Evolutionary conservation across 2,797 vertebrate species (phyloP).

Genomic region (Leptoclinus maculatus): DNA sequence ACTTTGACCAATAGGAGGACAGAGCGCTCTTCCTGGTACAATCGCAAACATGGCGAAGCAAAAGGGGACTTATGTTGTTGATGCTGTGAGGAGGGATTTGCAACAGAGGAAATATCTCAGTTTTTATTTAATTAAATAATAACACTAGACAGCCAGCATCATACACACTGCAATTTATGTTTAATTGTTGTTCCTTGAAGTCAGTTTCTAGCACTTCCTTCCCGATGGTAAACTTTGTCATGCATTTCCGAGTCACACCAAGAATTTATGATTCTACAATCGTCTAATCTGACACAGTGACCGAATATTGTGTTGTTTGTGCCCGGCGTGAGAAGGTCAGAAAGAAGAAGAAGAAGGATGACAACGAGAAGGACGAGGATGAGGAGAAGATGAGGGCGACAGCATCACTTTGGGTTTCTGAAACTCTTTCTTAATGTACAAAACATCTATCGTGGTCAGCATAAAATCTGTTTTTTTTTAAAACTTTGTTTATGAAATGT

Average conservation of each 20-base stretch:
- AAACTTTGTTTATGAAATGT: slow-evolving; percentile 5
- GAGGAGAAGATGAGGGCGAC: neutral
- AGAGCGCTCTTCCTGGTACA: no score
- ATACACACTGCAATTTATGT: no score
- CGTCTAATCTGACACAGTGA: neutral
- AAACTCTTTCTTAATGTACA: neutral
- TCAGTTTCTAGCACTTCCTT: no score
- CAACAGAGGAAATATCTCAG: no score
- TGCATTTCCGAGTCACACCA: no score
- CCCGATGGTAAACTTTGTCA: no score
- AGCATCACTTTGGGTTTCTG: neutral
- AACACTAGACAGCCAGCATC: no score
- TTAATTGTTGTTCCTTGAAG: no score
- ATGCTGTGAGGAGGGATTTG: no score
- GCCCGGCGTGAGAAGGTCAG: neutral
- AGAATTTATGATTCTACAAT: neutral
- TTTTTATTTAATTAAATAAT: no score
- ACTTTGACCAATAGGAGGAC: neutral
- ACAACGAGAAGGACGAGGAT: neutral
- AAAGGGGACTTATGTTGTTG: no score
- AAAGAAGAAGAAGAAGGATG: neutral
- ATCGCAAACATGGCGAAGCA: no score
- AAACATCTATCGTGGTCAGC: neutral
- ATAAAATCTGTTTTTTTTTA: neutral
- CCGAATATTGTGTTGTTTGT: neutral